Conservation (phyloP, 64 coral and sea anemone species). For the Catalaphyllia jardinei region DNA sequence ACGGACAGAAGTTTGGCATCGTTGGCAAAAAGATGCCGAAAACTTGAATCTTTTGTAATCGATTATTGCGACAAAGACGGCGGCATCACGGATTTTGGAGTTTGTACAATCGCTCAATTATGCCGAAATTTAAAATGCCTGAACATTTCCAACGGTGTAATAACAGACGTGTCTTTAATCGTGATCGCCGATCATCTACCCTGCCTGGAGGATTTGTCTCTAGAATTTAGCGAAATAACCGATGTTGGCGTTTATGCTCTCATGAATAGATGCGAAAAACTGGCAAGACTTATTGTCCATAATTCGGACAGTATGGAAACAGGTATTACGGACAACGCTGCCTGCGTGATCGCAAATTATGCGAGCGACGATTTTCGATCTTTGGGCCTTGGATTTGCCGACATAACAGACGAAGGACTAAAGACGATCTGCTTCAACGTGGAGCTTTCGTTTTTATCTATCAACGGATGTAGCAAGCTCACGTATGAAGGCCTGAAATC, state of each 20-base stretch:
- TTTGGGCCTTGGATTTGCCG: slow-evolving; percentile 82
- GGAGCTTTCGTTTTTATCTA: slow-evolving; percentile 75
- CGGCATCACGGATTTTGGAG: slow-evolving; percentile 81
- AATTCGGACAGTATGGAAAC: slow-evolving; percentile 71
- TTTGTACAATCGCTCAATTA: slow-evolving; percentile 80
- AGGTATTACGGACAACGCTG: slow-evolving; percentile 81
- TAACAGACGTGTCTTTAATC: slow-evolving; percentile 79
- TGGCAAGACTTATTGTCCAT: slow-evolving; percentile 77
- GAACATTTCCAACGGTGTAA: slow-evolving; percentile 82
- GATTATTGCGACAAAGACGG: slow-evolving; percentile 88
- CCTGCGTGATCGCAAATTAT: slow-evolving; percentile 83
- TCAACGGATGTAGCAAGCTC: slow-evolving; percentile 84
- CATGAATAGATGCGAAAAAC: slow-evolving; percentile 78
- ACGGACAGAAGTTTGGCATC: slow-evolving; percentile 71
- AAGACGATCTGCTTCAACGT: slow-evolving; percentile 80
- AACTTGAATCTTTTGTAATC: slow-evolving; percentile 77
- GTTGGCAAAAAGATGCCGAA: slow-evolving; percentile 74
- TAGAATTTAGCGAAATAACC: slow-evolving; percentile 87
- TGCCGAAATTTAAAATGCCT: slow-evolving; percentile 77
- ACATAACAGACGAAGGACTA: slow-evolving; percentile 83
- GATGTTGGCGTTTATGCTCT: slow-evolving; percentile 83
- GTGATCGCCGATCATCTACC: slow-evolving; percentile 77
- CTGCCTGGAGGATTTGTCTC: slow-evolving; percentile 74
- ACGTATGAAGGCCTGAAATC: slow-evolving; percentile 78
- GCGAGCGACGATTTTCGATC: slow-evolving; percentile 78